These are phyloP conservation scores for Mystacides longicornis DNA, from an alignment of 2,888 invertebrate species.

Conservation along the genomic window DNA sequence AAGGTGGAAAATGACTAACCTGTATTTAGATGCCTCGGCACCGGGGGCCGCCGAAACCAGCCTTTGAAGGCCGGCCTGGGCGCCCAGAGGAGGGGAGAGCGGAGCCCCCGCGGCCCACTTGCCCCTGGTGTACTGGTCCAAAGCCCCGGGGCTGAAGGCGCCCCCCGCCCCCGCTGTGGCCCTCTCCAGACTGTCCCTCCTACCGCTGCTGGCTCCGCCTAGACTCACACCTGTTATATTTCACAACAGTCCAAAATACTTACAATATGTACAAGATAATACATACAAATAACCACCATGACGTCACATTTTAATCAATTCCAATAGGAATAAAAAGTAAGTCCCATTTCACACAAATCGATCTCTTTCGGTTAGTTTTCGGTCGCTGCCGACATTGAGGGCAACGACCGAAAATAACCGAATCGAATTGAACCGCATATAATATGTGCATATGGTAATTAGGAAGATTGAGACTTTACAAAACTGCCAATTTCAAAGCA, in stretches of 20 bases:
- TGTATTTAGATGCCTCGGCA: slow-evolving; percentile 75
- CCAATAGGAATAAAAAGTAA: no score
- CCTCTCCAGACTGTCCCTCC: slow-evolving; percentile 50
- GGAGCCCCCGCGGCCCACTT: slow-evolving; percentile 37
- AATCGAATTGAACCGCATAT: no score
- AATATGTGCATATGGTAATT: no score
- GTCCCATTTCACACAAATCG: no score
- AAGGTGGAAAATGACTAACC: no score
- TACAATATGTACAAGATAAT: slow-evolving; percentile 10
- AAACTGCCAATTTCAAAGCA: no score
- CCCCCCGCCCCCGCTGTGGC: slow-evolving; percentile 30
- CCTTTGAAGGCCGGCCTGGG: slow-evolving; percentile 54
- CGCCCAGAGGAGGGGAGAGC: slow-evolving; percentile 65
- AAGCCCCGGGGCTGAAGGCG: slow-evolving; percentile 44
- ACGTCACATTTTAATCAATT: not conserved
- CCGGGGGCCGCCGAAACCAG: slow-evolving; percentile 70
- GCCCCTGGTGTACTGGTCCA: slow-evolving; percentile 41
- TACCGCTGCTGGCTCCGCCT: slow-evolving; percentile 32
- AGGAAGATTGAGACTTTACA: no score
- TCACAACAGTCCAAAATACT: slow-evolving; percentile 30
- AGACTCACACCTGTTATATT: slow-evolving; percentile 32
- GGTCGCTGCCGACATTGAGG: no score
- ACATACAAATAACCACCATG: slow-evolving; percentile 5
- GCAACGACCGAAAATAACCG: no score
- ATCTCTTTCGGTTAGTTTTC: no score